Evolutionary conservation across 1,140 invertebrate species (phyloP).

Genomic region (Anastrepha ludens): DNA sequence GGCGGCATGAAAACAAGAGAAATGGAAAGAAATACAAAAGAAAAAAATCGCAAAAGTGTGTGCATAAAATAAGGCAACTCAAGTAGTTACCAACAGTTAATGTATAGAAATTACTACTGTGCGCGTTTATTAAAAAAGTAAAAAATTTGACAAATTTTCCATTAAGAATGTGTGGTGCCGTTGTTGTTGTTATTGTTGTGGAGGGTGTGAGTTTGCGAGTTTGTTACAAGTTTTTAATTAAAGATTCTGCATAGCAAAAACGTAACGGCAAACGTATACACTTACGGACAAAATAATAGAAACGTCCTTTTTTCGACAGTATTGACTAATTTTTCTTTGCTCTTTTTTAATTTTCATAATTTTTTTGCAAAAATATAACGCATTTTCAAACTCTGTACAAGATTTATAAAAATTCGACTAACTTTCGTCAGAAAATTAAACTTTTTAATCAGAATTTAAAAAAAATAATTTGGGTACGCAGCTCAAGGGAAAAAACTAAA

Average conservation of each 20-base stretch:
- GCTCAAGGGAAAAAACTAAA: too few relatives aligned
- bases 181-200: background rate
- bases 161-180: background rate
- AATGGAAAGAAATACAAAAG: slow-evolving; percentile 31
- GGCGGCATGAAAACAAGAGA: background rate
- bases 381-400: too few relatives aligned
- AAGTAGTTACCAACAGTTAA: background rate
- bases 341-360: too few relatives aligned
- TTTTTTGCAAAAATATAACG: too few relatives aligned
- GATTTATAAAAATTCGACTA: too few relatives aligned
- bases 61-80: background rate
- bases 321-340: too few relatives aligned
- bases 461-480: too few relatives aligned
- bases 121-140: background rate
- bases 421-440: too few relatives aligned
- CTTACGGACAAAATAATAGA: too few relatives aligned
- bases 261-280: background rate
- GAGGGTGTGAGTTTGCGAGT: background rate
- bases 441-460: too few relatives aligned
- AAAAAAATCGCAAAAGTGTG: background rate
- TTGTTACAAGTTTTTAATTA: background rate
- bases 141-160: slow-evolving; percentile 2
- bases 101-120: too few relatives aligned
- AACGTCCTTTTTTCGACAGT: too few relatives aligned
- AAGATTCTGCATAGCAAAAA: background rate